Evolutionary conservation across 2,797 vertebrate species (phyloP), one percentile per base, ranked within the genome.

Genomic region (Takifugu ocellatus): DNA sequence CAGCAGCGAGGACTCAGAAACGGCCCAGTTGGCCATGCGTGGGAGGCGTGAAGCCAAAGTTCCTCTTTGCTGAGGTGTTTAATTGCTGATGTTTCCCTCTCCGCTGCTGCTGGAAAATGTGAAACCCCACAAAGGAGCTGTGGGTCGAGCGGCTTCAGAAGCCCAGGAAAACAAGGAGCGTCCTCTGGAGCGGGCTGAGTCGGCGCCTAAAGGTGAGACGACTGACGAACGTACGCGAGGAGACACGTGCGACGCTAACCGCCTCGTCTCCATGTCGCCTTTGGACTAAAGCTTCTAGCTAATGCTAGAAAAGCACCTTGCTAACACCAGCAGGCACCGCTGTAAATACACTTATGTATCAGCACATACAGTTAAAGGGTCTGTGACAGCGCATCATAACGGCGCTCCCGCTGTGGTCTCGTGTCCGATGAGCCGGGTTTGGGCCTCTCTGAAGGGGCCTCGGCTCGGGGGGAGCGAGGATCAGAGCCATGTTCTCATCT

Each of bases 381-480:
- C 42, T 50, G 25, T 55, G 60, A 66, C 50, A 29, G 61, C 24
- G 45, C 36, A 51, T 49, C 63, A 16, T 50, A 72, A 54, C 43
- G 56, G 58, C 47, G 59, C 74, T 67, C 62, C 65, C 61, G 44
- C 25, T 74, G 75, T 65, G 73, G 73, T 70, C 82, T 78, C 58
- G 39, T 47, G 48, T 68, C 64, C 65, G 68, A 77, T 67, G 75
- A 77, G 64, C 53, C 51, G 45, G 61, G 51, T 59, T 56, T 68
- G 74, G 50, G 60, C 27, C 50, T 75, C 73, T 88, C 76, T 88
- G 83, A 88, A 83, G 79, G 86, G 76, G 72, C 70, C 68, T 77
- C 70, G 75, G 84, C 71, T 62, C 69, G 54, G 27, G 42, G 54
- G 10, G 24, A 80, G 66, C 66, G 46, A 58, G 59, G 79, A 81